Conservation (phyloP, 1,140 invertebrate genomes). For the Papilio glaucus region DNA sequence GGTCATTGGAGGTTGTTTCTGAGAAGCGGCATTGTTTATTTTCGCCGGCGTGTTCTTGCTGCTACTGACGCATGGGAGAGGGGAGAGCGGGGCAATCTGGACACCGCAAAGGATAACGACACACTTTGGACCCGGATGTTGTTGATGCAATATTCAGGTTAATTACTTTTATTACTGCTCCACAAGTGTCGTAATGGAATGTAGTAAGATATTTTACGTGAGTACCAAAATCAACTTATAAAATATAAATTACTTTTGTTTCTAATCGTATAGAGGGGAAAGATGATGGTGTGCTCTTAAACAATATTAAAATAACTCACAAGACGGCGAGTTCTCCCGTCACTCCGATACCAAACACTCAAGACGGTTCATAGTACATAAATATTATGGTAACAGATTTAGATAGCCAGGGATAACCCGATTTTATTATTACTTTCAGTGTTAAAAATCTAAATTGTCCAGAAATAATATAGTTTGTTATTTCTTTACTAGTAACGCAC, state of each 20-base stretch:
- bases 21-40: constrained; percentile 35
- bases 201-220: background rate
- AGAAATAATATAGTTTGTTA: too few relatives aligned
- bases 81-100: background rate
- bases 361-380: too few relatives aligned
- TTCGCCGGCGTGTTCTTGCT: constrained; percentile 6
- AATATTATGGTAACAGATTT: too few relatives aligned
- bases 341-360: too few relatives aligned
- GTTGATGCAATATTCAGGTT: constrained; percentile 4
- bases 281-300: too few relatives aligned
- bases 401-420: too few relatives aligned
- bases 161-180: background rate
- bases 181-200: background rate
- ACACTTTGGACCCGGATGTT: constrained; percentile 5
- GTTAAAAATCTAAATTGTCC: too few relatives aligned
- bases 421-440: too few relatives aligned
- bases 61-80: constrained; percentile 1
- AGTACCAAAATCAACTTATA: background rate
- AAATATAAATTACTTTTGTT: background rate
- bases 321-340: too few relatives aligned
- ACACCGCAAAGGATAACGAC: constrained; percentile 26
- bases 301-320: too few relatives aligned
- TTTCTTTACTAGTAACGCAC: too few relatives aligned
- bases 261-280: too few relatives aligned
- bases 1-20: constrained; percentile 36